Evolutionary conservation across 2,113 vertebrate species (phyloP).

Genomic region (Pteronura brasiliensis): DNA sequence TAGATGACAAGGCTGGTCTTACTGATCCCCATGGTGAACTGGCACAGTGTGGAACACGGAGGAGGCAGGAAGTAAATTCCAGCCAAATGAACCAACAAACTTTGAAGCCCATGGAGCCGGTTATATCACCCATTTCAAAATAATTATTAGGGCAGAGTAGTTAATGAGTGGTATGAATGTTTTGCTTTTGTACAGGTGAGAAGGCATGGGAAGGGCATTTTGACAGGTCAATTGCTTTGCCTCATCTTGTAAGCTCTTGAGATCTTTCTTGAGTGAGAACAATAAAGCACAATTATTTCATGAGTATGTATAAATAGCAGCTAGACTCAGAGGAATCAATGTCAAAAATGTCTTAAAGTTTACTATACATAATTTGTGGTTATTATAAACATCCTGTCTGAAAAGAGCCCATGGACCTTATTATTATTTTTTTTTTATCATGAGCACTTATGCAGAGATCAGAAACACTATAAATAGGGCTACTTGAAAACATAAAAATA

Average conservation of each 20-base stretch:
- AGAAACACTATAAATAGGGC: background rate
- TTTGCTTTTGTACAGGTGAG: background rate
- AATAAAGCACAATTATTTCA: background rate
- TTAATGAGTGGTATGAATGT: background rate
- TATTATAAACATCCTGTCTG: background rate
- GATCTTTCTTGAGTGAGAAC: background rate
- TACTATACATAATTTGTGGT: background rate
- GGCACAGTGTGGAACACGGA: background rate
- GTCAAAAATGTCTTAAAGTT: background rate
- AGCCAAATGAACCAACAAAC: background rate
- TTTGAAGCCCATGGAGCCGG: background rate
- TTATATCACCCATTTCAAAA: background rate
- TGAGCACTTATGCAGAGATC: background rate
- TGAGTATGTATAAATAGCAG: background rate
- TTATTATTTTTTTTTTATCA: background rate
- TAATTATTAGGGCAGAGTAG: background rate
- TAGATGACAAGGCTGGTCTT: background rate
- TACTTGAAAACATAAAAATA: conserved; percentile 39
- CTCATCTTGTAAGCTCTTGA: background rate
- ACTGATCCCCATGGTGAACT: background rate
- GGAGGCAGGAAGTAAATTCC: background rate
- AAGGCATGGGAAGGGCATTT: background rate
- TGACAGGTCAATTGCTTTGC: background rate
- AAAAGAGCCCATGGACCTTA: background rate
- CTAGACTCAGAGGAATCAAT: background rate